Percentiles rank a stretch among this genome's conserved stretches.
Evolutionary conservation across 1,140 invertebrate species (phyloP).

Genomic region (Linepithema humile): DNA sequence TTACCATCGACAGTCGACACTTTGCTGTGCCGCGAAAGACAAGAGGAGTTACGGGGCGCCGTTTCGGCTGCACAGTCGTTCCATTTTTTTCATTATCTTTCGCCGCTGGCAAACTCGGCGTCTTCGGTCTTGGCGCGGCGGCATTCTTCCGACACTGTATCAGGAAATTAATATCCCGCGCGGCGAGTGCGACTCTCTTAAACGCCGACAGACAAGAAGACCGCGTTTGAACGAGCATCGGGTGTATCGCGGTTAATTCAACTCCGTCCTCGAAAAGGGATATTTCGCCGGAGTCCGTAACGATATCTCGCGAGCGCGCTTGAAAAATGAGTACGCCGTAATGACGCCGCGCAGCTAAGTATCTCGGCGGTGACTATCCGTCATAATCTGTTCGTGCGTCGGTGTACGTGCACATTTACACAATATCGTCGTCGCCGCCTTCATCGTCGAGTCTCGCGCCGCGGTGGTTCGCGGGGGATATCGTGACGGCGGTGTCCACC

Average conservation of each 20-base stretch:
- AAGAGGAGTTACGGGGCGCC: background rate
- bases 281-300: constrained; percentile 39
- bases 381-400: constrained; percentile 63
- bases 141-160: constrained; percentile 13
- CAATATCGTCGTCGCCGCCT: background rate
- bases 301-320: constrained; percentile 54
- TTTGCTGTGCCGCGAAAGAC: background rate
- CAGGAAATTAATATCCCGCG: constrained; percentile 57
- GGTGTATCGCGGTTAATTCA: constrained; percentile 52
- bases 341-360: constrained; percentile 57
- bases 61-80: background rate
- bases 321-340: constrained; percentile 64
- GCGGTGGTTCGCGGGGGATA: constrained; percentile 18
- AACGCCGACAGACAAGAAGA: background rate
- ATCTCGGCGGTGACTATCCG: constrained; percentile 56
- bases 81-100: constrained; percentile 58
- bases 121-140: background rate
- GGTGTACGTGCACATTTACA: constrained; percentile 14
- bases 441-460: background rate
- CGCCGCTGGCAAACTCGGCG: background rate
- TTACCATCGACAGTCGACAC: background rate
- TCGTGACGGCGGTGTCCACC: constrained; percentile 12
- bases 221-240: constrained; percentile 8
- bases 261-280: constrained; percentile 1
- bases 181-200: constrained; percentile 44